Percentiles rank a stretch among this genome's conserved stretches.
These are phyloP conservation scores for Drosophila anomelani DNA, from an alignment of 2,888 invertebrate genomes.

Conservation along the genomic window DNA sequence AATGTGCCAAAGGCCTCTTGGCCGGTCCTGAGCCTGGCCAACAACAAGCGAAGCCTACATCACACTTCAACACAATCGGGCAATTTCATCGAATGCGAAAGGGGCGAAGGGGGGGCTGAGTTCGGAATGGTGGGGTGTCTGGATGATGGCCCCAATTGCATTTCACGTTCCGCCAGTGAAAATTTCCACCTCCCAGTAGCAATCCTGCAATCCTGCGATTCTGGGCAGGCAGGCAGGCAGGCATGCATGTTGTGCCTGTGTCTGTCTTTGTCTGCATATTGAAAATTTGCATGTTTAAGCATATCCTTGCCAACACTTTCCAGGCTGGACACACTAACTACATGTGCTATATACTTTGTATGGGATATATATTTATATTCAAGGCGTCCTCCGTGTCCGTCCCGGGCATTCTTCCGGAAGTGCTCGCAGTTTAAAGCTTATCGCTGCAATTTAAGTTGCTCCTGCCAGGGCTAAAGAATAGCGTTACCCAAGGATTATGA, in stretches of 20 bases:
- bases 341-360: conserved; percentile 41
- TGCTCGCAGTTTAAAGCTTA: conserved; percentile 80
- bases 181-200: conserved; percentile 41
- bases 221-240: conserved; percentile 65
- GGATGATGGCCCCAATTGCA: conserved; percentile 67
- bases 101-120: conserved; percentile 20
- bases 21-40: conserved; percentile 35
- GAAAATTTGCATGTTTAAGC: conserved; percentile 84
- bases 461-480: conserved; percentile 28
- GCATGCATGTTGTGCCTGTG: conserved; percentile 54
- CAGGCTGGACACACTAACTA: conserved; percentile 59
- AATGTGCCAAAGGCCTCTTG: conserved; percentile 63
- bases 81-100: conserved; percentile 81
- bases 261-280: conserved; percentile 79
- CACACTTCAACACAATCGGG: conserved; percentile 84
- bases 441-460: conserved; percentile 76
- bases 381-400: conserved; percentile 19
- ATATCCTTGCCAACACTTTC: conserved; percentile 78
- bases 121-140: neutral
- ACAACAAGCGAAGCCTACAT: conserved; percentile 83
- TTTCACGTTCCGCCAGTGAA: conserved; percentile 63
- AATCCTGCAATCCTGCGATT: conserved; percentile 23
- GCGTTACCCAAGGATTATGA: neutral
- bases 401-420: conserved; percentile 67
- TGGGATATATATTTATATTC: conserved; percentile 31